Base-by-base conservation (phyloP, 2,888 invertebrate species). In the Eledone cirrhosa region DNA sequence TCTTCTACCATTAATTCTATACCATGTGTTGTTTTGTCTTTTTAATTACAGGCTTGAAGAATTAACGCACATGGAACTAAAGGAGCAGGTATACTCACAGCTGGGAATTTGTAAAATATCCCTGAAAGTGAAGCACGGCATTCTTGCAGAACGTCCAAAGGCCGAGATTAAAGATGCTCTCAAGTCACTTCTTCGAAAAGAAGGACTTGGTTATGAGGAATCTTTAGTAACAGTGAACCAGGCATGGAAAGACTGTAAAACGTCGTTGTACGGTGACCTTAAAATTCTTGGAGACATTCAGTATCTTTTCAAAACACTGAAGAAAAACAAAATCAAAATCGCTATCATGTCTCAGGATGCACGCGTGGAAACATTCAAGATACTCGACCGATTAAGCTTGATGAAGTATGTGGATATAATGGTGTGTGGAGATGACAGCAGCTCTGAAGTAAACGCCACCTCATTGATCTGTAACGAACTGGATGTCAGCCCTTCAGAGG, bases 341-440 rank as follows among this genome's bases (percentile, higher is more conserved):
- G 92, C 92, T 53, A 88, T 92, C 22, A 91, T 91, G 82, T 92
- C 92, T 0, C 87, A 90, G 16, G 91, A 91, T 81, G 85, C 83
- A 53, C 81, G 90, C 13, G 85, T 85, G 41, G 82, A 82, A 13
- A 85, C 87, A 0, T 79, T 87, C 59, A 75, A 82, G n/a, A 86
- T 87, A 78, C 82, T 89, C 72, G 81, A 83, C 67, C 79, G 80
- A 8, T 75, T 88, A 11, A 87, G 84, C 8, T 81, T 88, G 22
- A 80, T 85, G 59, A 83, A 88, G 77, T 87, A 87, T 83, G 84
- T 91, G 0, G 92, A 92, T 83, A 87, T 90, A 82, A 85, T 92
- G 80, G 90, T 92, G 5, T 92, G 92, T 84, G 92, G 92, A 0
- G 92, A 92, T 83, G 92, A 92, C 79, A 86, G 86, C 7, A 87